phyloP scores from a whole-genome alignment of 2,888 invertebrate species.

The Sarcophaga carnaria region DNA sequence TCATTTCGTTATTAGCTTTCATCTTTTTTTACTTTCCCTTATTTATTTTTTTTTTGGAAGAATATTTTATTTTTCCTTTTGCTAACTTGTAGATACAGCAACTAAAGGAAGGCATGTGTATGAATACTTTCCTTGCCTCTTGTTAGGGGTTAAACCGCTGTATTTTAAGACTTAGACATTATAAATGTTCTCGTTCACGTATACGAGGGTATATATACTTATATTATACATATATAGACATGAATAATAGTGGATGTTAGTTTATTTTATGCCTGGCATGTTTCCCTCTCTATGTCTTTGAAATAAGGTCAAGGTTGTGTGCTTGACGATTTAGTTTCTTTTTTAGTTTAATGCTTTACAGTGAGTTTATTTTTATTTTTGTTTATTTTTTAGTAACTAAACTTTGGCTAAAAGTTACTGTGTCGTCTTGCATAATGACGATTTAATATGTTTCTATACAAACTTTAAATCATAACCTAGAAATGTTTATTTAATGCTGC shows the following conservation, averaged over 20 bases:
- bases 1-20: conserved; percentile 38
- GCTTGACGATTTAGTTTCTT: conserved; percentile 24
- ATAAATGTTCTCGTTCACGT: neutral
- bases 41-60: neutral
- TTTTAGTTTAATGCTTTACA: neutral
- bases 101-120: neutral
- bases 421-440: conserved; percentile 35
- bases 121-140: conserved; percentile 4
- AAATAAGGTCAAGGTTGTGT: conserved; percentile 62
- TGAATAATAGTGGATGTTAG: neutral
- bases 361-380: neutral
- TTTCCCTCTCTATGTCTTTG: conserved; percentile 32
- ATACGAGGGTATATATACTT: neutral
- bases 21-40: conserved; percentile 20
- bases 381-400: conserved; percentile 2
- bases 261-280: conserved; percentile 28
- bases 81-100: neutral
- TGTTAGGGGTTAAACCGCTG: conserved; percentile 37
- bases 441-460: conserved; percentile 27
- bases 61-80: neutral
- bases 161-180: conserved; percentile 37
- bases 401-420: conserved; percentile 35
- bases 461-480: neutral
- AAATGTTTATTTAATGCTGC: conserved; percentile 28
- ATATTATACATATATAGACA: neutral